phyloP scores from a whole-genome alignment of 2,797 vertebrate species.

The Epinephelus malabaricus region DNA sequence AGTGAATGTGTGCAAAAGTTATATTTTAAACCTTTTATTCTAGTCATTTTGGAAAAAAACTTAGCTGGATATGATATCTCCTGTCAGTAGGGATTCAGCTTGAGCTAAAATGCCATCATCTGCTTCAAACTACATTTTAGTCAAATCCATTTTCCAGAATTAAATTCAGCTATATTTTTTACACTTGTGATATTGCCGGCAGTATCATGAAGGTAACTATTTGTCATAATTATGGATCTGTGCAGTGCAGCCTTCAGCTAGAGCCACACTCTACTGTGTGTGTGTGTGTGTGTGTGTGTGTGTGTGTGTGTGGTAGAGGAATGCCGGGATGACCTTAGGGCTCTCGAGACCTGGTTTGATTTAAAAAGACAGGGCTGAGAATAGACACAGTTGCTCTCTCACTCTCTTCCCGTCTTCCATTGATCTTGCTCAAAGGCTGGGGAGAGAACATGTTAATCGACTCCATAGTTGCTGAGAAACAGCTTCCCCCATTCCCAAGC shows the following conservation, averaged over 20 bases:
- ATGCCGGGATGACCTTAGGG: constrained; percentile 49
- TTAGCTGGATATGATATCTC: constrained; percentile 10
- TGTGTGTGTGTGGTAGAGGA: constrained; percentile 39
- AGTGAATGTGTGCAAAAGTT: constrained; percentile 11
- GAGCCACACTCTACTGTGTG: constrained; percentile 22
- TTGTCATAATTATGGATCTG: constrained; percentile 77
- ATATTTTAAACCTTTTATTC: constrained; percentile 33
- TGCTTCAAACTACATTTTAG: constrained; percentile 54
- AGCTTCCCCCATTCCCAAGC: constrained; percentile 39
- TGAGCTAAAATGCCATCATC: constrained; percentile 55
- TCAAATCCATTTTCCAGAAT: constrained; percentile 60
- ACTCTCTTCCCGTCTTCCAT: constrained; percentile 57
- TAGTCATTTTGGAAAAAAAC: constrained; percentile 3
- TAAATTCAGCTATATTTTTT: constrained; percentile 54
- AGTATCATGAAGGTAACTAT: constrained; percentile 60
- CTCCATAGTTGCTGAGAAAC: constrained; percentile 60
- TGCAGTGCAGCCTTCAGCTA: constrained; percentile 49
- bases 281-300: constrained; percentile 4
- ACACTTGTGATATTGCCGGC: constrained; percentile 48
- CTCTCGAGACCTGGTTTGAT: constrained; percentile 59
- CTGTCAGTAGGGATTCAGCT: constrained; percentile 26
- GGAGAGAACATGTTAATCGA: constrained; percentile 76
- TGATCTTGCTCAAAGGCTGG: constrained; percentile 70
- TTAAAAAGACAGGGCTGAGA: constrained; percentile 67
- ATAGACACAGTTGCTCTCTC: constrained; percentile 62